Evolutionary conservation across 2,888 invertebrate genomes (phyloP), one percentile per base, ranked within the genome.

Genomic region (Melanophora roralis): DNA sequence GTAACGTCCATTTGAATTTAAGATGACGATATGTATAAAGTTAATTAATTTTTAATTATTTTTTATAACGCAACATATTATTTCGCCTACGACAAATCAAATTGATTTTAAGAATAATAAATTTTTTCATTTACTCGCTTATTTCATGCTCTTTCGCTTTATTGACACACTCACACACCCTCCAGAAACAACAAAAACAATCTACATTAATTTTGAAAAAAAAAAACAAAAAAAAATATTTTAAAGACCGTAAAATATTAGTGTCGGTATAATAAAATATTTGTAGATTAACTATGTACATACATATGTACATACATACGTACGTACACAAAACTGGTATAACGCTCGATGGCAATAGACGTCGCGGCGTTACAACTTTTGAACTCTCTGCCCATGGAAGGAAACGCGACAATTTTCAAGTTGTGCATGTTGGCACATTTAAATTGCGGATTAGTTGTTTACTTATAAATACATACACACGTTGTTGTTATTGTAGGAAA

Each of bases 381-480:
- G 62, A 69, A 68, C 73, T 73, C 40, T 36, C 27, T 27, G 4
- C 6, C 40, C n/a, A 64, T 27, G 6, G 55, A 57, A 23, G 14
- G 43, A 68, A 71, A 77, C 76, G 76, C 76, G 76, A 64, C 64
- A 77, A 76, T 40, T 51, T 76, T 71, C n/a, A 65, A 71, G 60
- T 73, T 74, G 82, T 76, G 79, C 89, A 89, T 89, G 89, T 85
- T 86, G 84, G 59, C 84, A 85, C 88, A 89, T 89, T 87, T 85
- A 85, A 85, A 84, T 86, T 85, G 86, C 85, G 89, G 89, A 89
- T 89, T 89, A 89, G 86, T 85, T 78, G 74, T 74, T 71, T 74
- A 53, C 65, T 79, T 71, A 55, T 40, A 75, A 49, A 53, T 53
- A 49, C n/a, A n/a, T n/a, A n/a, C n/a, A n/a, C n/a, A n/a, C n/a